Evolutionary conservation across 2,888 invertebrate genomes (phyloP), one percentile per base, ranked within the genome.

Genomic region (Melanargia galathea): DNA sequence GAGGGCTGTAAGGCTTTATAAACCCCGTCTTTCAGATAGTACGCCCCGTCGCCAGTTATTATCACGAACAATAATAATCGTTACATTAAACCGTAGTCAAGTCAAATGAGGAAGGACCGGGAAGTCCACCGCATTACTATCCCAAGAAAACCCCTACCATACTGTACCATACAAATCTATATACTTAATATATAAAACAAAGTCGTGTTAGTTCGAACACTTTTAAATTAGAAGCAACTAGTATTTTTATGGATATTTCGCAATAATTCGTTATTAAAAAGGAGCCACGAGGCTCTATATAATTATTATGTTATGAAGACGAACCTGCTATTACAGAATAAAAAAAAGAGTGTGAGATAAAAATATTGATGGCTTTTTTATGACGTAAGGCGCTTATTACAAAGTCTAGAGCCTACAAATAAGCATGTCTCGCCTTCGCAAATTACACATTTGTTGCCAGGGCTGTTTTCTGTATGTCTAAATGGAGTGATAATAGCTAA

Each of bases 361-460:
- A 40, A 40, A 18, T 16, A 40, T 40, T 40, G 40, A 40, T 40
- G 40, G 40, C 40, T 40, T 40, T 40, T 40, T 38, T 38, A 45
- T 22, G 45, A 45, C 45, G 18, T 45, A 22, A 16, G 11, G 22
- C 6, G 38, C 38, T n/a, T n/a, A n/a, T 38, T 38, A 38, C 38
- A 40, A 16, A 40, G 40, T 40, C 16, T 40, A 40, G 40, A 16
- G 40, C 40, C 7, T n/a, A 40, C 40, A 40, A 33, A 40, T 40
- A 40, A 40, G 40, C n/a, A 16, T 40, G 8, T 40, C 22, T 46
- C 20, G 24, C 22, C 5, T 22, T 46, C 4, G 13, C 5, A 46
- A 20, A 46, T 46, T n/a, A 49, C 6, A 26, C 30, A 30, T 24
- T 7, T 6, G 24, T 24, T 48, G 24, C 13, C 22, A 20, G n/a